Conservation (phyloP, 2,797 vertebrate genomes). For the Siniperca scherzeri region DNA sequence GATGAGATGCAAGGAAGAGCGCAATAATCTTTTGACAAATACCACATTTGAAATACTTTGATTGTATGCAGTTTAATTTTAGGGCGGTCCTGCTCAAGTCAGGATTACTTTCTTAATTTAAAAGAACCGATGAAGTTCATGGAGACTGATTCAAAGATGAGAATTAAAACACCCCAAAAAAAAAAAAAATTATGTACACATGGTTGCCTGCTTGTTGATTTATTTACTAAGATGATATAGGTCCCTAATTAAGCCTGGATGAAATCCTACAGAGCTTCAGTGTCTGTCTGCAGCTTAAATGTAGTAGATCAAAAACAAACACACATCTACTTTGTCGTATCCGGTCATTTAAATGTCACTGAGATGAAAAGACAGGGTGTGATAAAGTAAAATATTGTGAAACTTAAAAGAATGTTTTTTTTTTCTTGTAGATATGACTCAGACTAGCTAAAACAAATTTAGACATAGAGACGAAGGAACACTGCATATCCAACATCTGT, state of each 20-base stretch:
- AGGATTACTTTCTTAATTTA: neutral
- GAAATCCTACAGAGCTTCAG: neutral
- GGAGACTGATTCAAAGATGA: constrained; percentile 1
- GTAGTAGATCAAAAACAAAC: constrained; percentile 30
- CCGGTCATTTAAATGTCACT: constrained; percentile 34
- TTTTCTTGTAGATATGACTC: constrained; percentile 11
- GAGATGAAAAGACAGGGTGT: constrained; percentile 31
- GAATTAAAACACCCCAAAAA: neutral
- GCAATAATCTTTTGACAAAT: constrained; percentile 42
- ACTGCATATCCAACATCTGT: constrained; percentile 26
- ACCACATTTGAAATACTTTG: constrained; percentile 32
- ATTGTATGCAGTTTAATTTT: constrained; percentile 20
- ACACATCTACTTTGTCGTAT: constrained; percentile 6
- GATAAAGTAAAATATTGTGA: constrained; percentile 22
- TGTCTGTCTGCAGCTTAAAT: constrained; percentile 6
- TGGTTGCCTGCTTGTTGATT: neutral
- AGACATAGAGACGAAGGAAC: constrained; percentile 11
- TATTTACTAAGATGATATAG: constrained; percentile 1
- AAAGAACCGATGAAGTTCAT: neutral
- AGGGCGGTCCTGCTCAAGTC: neutral
- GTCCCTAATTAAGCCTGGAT: constrained; percentile 14
- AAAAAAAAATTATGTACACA: neutral
- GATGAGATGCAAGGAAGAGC: constrained; percentile 45
- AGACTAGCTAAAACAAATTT: constrained; percentile 24
- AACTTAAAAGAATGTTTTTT: neutral